A percentile compares a stretch with the other conserved stretches of the same genome.
Conservation (phyloP, 2,113 vertebrate genomes). For the Oryzias melastigma region DNA sequence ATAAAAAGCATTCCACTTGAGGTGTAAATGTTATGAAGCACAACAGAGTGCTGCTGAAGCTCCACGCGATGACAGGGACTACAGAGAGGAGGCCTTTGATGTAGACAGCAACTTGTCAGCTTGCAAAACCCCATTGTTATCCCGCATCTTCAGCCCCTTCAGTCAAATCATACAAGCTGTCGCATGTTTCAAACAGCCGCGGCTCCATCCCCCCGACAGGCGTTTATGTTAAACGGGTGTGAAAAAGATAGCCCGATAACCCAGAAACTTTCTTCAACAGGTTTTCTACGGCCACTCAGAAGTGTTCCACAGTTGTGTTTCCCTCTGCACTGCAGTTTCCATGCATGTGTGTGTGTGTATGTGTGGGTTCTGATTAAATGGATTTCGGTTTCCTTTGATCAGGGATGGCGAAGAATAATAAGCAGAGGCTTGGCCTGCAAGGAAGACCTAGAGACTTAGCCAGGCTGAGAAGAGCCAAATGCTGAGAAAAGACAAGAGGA, state of each 20-base stretch:
- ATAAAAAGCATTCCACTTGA: slow-evolving; percentile 37
- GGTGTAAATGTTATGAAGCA: slow-evolving; percentile 17
- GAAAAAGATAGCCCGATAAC: slow-evolving; percentile 45
- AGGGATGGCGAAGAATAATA: slow-evolving; percentile 73
- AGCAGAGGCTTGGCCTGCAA: slow-evolving; percentile 65
- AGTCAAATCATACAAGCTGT: slow-evolving; percentile 26
- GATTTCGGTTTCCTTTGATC: slow-evolving; percentile 79
- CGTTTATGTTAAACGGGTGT: slow-evolving; percentile 57
- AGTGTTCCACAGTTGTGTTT: slow-evolving; percentile 48
- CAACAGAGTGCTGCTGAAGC: not conserved
- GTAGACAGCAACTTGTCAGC: too few relatives aligned
- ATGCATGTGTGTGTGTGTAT: not conserved
- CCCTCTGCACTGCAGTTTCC: slow-evolving; percentile 46
- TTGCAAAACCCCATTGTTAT: slow-evolving; percentile 28
- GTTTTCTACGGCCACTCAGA: slow-evolving; percentile 60
- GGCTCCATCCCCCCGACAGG: slow-evolving; percentile 17
- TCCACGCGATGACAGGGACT: slow-evolving; percentile 12
- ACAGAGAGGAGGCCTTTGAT: not conserved
- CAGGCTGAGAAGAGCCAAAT: slow-evolving; percentile 61
- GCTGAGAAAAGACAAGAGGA: slow-evolving; percentile 34
- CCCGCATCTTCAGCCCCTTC: slow-evolving; percentile 20
- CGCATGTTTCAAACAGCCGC: slow-evolving; percentile 13
- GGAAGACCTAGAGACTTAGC: slow-evolving; percentile 61
- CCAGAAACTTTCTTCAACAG: slow-evolving; percentile 50
- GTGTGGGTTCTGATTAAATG: slow-evolving; percentile 67